A percentile compares a stretch with the other conserved stretches of the same genome.
Conservation (phyloP, 2,113 vertebrate genomes). For the Choloepus hoffmanni region DNA sequence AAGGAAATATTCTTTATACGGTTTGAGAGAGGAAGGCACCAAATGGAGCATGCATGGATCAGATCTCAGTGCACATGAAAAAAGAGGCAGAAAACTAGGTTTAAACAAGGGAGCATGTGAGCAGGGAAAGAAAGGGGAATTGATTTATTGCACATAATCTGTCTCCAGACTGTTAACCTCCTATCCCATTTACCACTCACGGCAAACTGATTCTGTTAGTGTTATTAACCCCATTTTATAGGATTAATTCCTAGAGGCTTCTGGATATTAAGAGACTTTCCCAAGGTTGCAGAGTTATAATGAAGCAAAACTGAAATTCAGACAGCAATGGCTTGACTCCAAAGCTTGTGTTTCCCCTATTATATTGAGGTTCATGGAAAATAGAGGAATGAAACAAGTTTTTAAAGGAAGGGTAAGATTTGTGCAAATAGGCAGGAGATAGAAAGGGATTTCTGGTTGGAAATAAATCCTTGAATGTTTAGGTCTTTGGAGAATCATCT, state of each 20-base stretch:
- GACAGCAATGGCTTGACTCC: slow-evolving; percentile 25
- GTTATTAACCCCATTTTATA: not conserved
- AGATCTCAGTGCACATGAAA: not conserved
- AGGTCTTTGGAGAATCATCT: slow-evolving; percentile 9
- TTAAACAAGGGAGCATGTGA: not conserved
- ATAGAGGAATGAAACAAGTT: not conserved
- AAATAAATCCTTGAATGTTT: slow-evolving; percentile 18
- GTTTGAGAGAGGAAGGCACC: not conserved
- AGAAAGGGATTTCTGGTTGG: slow-evolving; percentile 30
- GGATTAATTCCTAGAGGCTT: not conserved
- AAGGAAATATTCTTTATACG: not conserved
- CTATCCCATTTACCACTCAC: not conserved
- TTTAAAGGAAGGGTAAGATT: not conserved
- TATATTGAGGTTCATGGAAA: slow-evolving; percentile 35
- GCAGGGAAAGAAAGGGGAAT: not conserved
- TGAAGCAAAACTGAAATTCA: slow-evolving; percentile 26
- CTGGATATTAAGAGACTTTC: not conserved
- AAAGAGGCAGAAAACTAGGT: not conserved
- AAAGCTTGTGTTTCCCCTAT: not conserved
- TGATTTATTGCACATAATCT: not conserved
- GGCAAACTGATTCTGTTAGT: not conserved
- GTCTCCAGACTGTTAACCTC: not conserved
- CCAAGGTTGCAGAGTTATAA: not conserved
- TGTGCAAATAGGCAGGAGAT: not conserved
- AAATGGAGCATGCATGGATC: accelerated